phyloP scores from a whole-genome alignment of 2,888 invertebrate genomes.

The Tolmerus cingulatus region DNA sequence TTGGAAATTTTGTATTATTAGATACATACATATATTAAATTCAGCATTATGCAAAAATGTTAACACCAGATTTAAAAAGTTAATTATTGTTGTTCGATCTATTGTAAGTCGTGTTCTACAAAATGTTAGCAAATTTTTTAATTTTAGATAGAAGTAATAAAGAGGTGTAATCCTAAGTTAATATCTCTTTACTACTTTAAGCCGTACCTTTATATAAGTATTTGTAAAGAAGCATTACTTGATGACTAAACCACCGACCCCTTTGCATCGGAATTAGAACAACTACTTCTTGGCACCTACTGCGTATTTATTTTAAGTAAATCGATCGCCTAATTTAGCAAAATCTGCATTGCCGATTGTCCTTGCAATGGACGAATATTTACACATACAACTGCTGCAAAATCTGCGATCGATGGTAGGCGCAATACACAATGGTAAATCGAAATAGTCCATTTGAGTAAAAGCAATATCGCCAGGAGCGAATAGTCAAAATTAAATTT shows the following conservation, averaged over 20 bases:
- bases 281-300: neutral
- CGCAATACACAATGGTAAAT: neutral
- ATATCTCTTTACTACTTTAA: neutral
- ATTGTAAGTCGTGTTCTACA: neutral
- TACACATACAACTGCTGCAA: neutral
- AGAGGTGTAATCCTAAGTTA: neutral
- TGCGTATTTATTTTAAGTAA: neutral
- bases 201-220: neutral
- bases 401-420: neutral
- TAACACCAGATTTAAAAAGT: too few species aligned
- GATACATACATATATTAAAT: too few species aligned
- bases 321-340: neutral
- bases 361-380: neutral
- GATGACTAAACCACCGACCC: neutral
- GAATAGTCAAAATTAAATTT: neutral
- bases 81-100: neutral
- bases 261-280: neutral
- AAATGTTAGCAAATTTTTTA: neutral
- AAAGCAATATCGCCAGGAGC: neutral
- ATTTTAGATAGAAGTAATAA: neutral
- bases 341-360: neutral
- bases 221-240: neutral
- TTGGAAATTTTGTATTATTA: too few species aligned
- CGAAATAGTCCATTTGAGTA: neutral
- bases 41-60: too few species aligned